These are phyloP conservation scores for Globodera ellingtonae DNA, from an alignment of 1,140 invertebrate genomes.

Conservation along the genomic window DNA sequence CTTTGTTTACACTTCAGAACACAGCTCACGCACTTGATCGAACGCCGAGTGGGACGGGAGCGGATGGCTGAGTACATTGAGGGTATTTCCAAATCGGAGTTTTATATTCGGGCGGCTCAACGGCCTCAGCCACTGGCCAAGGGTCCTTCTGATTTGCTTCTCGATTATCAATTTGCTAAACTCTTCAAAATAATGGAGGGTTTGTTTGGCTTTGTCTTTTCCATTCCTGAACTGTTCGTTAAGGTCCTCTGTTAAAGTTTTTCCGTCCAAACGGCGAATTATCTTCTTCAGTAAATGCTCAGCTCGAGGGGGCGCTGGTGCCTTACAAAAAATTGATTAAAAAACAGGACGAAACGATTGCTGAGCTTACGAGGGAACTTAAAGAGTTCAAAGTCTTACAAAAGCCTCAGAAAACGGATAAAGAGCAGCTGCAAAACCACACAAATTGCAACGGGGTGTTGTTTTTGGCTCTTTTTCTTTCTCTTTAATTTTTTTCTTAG, in stretches of 20 bases:
- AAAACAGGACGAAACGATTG: slow-evolving; percentile 77
- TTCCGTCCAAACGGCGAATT: slow-evolving; percentile 47
- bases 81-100: slow-evolving; percentile 83
- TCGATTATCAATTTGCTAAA: slow-evolving; percentile 85
- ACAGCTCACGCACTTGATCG: slow-evolving; percentile 80
- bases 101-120: slow-evolving; percentile 86
- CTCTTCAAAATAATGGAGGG: slow-evolving; percentile 68
- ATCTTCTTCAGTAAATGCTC: slow-evolving; percentile 23
- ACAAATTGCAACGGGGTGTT: slow-evolving; percentile 18
- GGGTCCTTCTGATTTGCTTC: slow-evolving; percentile 77
- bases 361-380: slow-evolving; percentile 75
- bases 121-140: slow-evolving; percentile 83
- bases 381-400: slow-evolving; percentile 76
- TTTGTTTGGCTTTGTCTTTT: slow-evolving; percentile 32
- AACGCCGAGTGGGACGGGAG: slow-evolving; percentile 87
- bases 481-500: not conserved
- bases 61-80: slow-evolving; percentile 82
- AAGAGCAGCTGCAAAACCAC: slow-evolving; percentile 65
- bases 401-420: slow-evolving; percentile 60
- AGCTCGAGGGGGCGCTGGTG: slow-evolving; percentile 67
- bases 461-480: not conserved
- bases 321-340: slow-evolving; percentile 85
- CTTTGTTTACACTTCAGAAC: slow-evolving; percentile 69
- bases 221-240: not conserved
- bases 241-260: slow-evolving; percentile 56